Evolutionary conservation across 2,113 vertebrate species (phyloP).

Genomic region (Carassius carassius): DNA sequence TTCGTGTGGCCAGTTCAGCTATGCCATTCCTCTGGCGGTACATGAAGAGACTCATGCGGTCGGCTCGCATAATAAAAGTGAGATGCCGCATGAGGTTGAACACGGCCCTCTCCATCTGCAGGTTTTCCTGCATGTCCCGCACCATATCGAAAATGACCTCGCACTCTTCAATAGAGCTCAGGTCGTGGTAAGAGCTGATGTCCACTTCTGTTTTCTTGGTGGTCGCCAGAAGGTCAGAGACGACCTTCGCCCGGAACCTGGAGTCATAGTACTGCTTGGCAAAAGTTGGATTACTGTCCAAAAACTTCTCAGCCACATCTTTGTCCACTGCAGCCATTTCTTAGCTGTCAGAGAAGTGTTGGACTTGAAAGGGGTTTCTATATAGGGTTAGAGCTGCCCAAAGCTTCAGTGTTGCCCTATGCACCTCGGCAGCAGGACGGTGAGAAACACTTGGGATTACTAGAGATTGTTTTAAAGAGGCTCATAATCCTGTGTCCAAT

Average conservation of each 20-base stretch:
- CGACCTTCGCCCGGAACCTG: constrained; percentile 76
- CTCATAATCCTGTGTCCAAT: constrained; percentile 49
- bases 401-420: neutral
- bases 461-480: constrained; percentile 51
- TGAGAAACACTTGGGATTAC: constrained; percentile 50
- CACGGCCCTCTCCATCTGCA: constrained; percentile 80
- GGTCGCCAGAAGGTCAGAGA: constrained; percentile 77
- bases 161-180: constrained; percentile 82
- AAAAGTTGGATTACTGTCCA: constrained; percentile 83
- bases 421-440: neutral
- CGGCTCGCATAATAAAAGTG: constrained; percentile 80
- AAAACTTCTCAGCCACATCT: constrained; percentile 82
- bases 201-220: constrained; percentile 70
- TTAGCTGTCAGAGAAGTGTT: constrained; percentile 40
- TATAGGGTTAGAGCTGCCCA: neutral
- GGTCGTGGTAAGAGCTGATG: constrained; percentile 67
- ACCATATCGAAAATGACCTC: constrained; percentile 86
- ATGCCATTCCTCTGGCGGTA: constrained; percentile 84
- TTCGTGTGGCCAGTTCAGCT: constrained; percentile 83
- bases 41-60: constrained; percentile 89
- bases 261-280: constrained; percentile 82
- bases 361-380: constrained; percentile 40
- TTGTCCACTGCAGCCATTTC: constrained; percentile 69
- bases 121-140: constrained; percentile 84
- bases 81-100: constrained; percentile 85